Percentiles rank a stretch among this genome's conserved stretches.
These are phyloP conservation scores for Bilobella aurantiaca DNA, from an alignment of 1,140 invertebrate species.

Conservation along the genomic window DNA sequence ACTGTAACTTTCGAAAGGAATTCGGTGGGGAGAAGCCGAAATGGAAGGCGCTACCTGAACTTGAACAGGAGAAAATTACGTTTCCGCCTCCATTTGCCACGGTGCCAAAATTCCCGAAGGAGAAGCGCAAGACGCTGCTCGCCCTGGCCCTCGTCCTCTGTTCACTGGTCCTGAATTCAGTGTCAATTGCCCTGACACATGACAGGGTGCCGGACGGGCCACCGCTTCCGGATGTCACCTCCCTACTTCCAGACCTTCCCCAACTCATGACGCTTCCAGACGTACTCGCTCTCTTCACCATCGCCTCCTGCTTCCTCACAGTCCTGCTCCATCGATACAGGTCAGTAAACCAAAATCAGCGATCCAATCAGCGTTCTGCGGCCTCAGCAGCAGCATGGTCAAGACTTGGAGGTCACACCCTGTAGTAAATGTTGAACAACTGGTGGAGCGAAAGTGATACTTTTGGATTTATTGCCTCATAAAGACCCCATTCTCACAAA, in stretches of 20 bases:
- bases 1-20: neutral
- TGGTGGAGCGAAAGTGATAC: too few relatives aligned
- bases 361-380: neutral
- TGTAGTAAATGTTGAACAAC: too few relatives aligned
- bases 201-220: slow-evolving; percentile 38
- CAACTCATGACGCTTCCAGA: slow-evolving; percentile 38
- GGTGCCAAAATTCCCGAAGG: slow-evolving; percentile 33
- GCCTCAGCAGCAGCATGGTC: too few relatives aligned
- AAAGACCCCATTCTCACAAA: too few relatives aligned
- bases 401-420: too few relatives aligned
- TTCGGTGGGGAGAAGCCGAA: neutral
- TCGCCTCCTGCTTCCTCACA: neutral
- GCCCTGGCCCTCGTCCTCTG: slow-evolving; percentile 36
- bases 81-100: neutral
- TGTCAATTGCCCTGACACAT: slow-evolving; percentile 39
- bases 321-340: slow-evolving; percentile 19
- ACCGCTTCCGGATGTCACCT: slow-evolving; percentile 39
- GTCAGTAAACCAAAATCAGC: slow-evolving; percentile 1
- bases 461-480: too few relatives aligned
- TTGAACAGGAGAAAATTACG: too few relatives aligned
- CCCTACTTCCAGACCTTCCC: slow-evolving; percentile 36
- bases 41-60: too few relatives aligned
- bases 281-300: slow-evolving; percentile 38
- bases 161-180: slow-evolving; percentile 37
- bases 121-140: slow-evolving; percentile 37